Conservation (phyloP, 2,797 vertebrate species). For the Etheostoma perlongum region DNA sequence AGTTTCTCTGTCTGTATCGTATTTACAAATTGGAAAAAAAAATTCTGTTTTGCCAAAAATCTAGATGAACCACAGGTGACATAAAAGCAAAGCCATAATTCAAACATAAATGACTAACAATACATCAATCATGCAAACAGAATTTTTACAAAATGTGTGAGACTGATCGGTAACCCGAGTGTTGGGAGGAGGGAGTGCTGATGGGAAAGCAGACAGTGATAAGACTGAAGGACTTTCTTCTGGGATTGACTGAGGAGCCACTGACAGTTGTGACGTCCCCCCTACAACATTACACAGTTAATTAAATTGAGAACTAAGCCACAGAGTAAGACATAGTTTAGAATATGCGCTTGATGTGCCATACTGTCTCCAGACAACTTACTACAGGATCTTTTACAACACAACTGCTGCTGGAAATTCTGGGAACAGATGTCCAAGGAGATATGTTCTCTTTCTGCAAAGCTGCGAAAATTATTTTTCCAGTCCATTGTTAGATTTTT, state of each 20-base stretch:
- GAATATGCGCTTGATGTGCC: slow-evolving; percentile 70
- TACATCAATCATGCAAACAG: background rate
- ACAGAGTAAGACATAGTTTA: slow-evolving; percentile 61
- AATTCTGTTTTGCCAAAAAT: slow-evolving; percentile 14
- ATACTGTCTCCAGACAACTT: slow-evolving; percentile 75
- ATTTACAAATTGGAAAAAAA: background rate
- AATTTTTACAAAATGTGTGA: slow-evolving; percentile 34
- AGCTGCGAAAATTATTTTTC: slow-evolving; percentile 42
- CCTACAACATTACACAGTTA: slow-evolving; percentile 79
- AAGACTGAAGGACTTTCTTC: slow-evolving; percentile 69
- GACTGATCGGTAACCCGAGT: slow-evolving; percentile 28
- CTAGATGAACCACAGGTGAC: slow-evolving; percentile 13
- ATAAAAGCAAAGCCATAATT: slow-evolving; percentile 21
- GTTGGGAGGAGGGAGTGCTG: slow-evolving; percentile 28
- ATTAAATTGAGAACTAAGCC: slow-evolving; percentile 81
- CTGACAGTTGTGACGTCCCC: slow-evolving; percentile 76
- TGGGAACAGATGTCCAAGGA: slow-evolving; percentile 72
- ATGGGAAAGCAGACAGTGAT: slow-evolving; percentile 72
- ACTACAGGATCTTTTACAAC: slow-evolving; percentile 59
- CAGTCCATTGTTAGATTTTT: slow-evolving; percentile 25
- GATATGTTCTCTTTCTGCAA: slow-evolving; percentile 48
- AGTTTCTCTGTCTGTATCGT: slow-evolving; percentile 2
- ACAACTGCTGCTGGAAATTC: slow-evolving; percentile 68
- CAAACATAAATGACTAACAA: slow-evolving; percentile 20
- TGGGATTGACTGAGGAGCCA: slow-evolving; percentile 70